phyloP scores from a whole-genome alignment of 2,113 vertebrate species.

The Pygoscelis adeliae region DNA sequence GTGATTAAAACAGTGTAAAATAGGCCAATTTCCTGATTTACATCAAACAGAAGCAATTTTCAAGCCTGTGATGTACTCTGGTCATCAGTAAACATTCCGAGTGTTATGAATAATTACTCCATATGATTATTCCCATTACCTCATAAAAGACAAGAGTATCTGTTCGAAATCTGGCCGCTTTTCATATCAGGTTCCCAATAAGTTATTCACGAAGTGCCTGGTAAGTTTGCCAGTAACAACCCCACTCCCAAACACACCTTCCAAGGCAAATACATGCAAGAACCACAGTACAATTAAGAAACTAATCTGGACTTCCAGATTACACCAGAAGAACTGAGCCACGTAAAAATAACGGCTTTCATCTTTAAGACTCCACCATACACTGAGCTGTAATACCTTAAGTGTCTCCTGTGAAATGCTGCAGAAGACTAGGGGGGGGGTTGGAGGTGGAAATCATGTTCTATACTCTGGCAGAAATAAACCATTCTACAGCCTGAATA shows the following conservation, averaged over 20 bases:
- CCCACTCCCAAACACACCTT: background rate
- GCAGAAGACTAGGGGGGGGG: background rate
- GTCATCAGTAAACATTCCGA: background rate
- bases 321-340: background rate
- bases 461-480: background rate
- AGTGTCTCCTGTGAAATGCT: background rate
- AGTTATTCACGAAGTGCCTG: background rate
- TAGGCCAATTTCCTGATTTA: background rate
- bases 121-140: background rate
- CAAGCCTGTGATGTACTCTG: background rate
- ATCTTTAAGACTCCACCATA: background rate
- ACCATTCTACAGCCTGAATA: background rate
- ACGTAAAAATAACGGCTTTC: background rate
- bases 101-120: background rate
- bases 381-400: background rate
- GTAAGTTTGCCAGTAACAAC: background rate
- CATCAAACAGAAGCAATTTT: background rate
- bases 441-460: rapidly evolving
- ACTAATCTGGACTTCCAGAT: background rate
- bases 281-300: background rate
- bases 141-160: background rate
- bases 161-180: background rate
- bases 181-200: background rate
- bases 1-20: background rate
- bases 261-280: background rate